phyloP scores from a whole-genome alignment of 2,888 invertebrate genomes.

The Perithous albicinctus region DNA sequence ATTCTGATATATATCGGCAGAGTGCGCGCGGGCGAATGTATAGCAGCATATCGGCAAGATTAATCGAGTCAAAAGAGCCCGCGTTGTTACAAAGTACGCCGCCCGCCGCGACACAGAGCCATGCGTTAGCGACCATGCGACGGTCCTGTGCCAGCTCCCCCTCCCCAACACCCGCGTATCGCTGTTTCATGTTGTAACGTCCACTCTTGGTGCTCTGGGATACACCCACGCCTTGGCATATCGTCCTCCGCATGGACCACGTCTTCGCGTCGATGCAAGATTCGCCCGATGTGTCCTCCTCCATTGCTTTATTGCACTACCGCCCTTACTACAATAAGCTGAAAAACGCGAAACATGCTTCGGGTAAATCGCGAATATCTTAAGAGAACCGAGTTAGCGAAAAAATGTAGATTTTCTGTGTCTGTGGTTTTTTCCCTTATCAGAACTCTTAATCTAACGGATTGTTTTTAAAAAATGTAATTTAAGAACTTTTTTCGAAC shows the following conservation, averaged over 20 bases:
- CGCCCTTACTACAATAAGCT: background rate
- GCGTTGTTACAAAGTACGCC: slow-evolving; percentile 85
- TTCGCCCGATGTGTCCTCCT: slow-evolving; percentile 38
- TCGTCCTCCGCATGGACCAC: slow-evolving; percentile 43
- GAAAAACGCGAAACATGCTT: background rate
- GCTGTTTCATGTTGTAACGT: slow-evolving; percentile 71
- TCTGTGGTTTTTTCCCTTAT: too few relatives aligned
- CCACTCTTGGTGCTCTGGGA: slow-evolving; percentile 64
- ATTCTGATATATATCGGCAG: slow-evolving; percentile 74
- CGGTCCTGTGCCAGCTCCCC: slow-evolving; percentile 56
- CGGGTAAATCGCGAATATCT: background rate
- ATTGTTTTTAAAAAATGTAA: too few relatives aligned
- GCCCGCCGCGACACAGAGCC: slow-evolving; percentile 76
- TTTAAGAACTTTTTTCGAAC: too few relatives aligned
- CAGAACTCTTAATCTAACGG: too few relatives aligned
- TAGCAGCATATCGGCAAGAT: slow-evolving; percentile 82
- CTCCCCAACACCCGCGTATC: slow-evolving; percentile 47
- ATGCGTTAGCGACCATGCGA: slow-evolving; percentile 73
- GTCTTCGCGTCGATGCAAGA: slow-evolving; percentile 42
- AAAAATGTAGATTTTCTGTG: too few relatives aligned
- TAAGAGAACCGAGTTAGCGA: too few relatives aligned
- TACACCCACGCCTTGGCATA: slow-evolving; percentile 70
- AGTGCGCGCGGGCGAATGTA: slow-evolving; percentile 72
- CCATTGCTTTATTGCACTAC: slow-evolving; percentile 57
- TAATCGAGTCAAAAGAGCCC: slow-evolving; percentile 84